A percentile compares a stretch with the other conserved stretches of the same genome.
Evolutionary conservation across 1,140 invertebrate genomes (phyloP).

Genomic region (honey bee (Apis mellifera)): DNA sequence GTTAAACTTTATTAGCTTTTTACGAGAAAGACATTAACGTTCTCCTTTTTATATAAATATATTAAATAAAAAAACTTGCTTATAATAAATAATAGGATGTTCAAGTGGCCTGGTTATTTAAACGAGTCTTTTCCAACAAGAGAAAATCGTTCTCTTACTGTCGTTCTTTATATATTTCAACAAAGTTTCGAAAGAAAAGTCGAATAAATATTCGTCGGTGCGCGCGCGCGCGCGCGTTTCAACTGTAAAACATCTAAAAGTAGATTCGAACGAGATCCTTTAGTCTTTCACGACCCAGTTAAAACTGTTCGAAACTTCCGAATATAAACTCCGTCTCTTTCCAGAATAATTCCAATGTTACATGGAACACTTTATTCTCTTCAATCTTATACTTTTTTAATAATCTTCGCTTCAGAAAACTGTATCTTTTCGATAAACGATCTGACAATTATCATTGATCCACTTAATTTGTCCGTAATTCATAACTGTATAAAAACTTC

Average conservation of each 20-base stretch:
- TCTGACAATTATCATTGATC: too few species aligned
- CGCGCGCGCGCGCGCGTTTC: not conserved
- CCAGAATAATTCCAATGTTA: constrained; percentile 24
- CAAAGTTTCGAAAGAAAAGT: constrained; percentile 30
- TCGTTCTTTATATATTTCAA: not conserved
- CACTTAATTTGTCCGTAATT: too few species aligned
- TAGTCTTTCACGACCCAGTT: constrained; percentile 33
- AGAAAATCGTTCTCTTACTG: not conserved
- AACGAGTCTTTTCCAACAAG: not conserved
- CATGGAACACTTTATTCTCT: not conserved
- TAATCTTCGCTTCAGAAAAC: too few species aligned
- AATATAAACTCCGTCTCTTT: constrained; percentile 18
- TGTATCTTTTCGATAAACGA: too few species aligned
- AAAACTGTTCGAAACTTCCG: constrained; percentile 25
- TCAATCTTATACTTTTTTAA: not conserved
- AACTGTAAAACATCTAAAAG: constrained; percentile 29
- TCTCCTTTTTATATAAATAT: too few species aligned
- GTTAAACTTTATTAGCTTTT: too few species aligned
- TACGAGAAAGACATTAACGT: too few species aligned
- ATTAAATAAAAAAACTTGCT: too few species aligned
- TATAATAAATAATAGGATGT: not conserved
- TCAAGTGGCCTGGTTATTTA: not conserved
- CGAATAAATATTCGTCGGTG: constrained; percentile 27
- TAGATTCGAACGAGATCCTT: constrained; percentile 26
- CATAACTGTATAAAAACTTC: too few species aligned